Conservation (phyloP, 2,888 invertebrate genomes). For the Dryobota labecula region DNA sequence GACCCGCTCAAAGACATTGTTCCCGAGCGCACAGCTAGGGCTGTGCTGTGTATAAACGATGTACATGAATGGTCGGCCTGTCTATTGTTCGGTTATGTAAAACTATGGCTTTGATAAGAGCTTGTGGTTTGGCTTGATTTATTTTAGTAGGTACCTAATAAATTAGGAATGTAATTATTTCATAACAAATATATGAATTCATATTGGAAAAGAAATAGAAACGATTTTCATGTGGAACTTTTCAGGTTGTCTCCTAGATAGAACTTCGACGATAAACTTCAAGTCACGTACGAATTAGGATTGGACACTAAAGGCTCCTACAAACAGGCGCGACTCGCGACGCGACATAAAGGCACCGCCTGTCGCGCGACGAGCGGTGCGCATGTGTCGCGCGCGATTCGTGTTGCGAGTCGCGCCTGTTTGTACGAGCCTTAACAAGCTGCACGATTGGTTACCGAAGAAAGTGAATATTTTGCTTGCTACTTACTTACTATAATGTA, state of each 20-base stretch:
- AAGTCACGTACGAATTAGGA: background rate
- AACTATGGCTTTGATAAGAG: conserved; percentile 25
- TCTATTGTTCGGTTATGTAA: conserved; percentile 56
- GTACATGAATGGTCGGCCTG: conserved; percentile 68
- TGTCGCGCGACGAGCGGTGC: too few relatives aligned
- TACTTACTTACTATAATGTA: too few relatives aligned
- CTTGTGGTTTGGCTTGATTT: conserved; percentile 12
- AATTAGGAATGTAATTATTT: background rate
- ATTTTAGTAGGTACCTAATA: background rate
- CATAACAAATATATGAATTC: too few relatives aligned
- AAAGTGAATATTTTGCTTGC: background rate
- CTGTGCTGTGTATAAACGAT: conserved; percentile 69
- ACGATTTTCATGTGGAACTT: background rate
- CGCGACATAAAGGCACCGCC: too few relatives aligned
- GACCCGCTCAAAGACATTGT: conserved; percentile 85
- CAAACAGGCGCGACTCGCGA: too few relatives aligned
- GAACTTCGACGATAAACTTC: background rate
- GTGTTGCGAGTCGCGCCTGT: too few relatives aligned
- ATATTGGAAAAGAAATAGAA: background rate
- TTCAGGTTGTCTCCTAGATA: background rate
- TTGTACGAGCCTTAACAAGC: too few relatives aligned
- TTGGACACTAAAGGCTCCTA: too few relatives aligned
- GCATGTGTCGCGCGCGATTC: too few relatives aligned
- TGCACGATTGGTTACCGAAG: background rate
- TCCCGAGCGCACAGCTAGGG: conserved; percentile 71